These are phyloP conservation scores for Yoshiicerus persimilis DNA, from an alignment of 1,140 invertebrate species.

Conservation along the genomic window DNA sequence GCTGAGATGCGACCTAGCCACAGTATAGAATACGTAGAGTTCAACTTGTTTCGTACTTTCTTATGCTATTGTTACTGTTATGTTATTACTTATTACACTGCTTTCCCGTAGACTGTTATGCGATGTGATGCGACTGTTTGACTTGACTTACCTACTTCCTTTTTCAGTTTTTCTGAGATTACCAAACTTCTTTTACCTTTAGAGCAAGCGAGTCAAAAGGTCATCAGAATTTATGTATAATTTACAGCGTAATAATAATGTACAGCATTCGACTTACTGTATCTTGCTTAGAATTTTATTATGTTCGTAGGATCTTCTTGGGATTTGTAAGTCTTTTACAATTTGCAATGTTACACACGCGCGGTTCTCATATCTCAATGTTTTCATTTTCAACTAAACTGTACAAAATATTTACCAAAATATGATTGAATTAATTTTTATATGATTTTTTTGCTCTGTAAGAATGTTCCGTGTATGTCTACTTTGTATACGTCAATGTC, in stretches of 20 bases:
- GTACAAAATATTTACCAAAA: not conserved
- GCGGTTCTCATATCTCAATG: no score
- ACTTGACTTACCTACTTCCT: not conserved
- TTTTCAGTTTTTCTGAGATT: not conserved
- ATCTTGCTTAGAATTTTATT: not conserved
- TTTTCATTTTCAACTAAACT: not conserved
- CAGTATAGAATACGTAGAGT: not conserved
- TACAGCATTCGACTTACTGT: not conserved
- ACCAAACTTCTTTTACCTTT: not conserved
- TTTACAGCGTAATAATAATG: not conserved
- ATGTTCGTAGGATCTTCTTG: not conserved
- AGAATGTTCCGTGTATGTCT: no score
- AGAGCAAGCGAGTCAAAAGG: not conserved
- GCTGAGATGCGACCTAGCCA: not conserved
- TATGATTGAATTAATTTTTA: not conserved
- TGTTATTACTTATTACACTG: not conserved
- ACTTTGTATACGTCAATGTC: not conserved
- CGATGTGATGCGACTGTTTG: not conserved
- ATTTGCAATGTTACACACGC: not conserved
- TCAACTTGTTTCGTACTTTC: not conserved
- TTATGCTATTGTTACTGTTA: constrained; percentile 6
- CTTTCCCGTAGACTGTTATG: not conserved
- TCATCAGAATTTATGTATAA: not conserved
- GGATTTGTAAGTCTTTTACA: not conserved
- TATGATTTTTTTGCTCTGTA: not conserved